phyloP scores from a whole-genome alignment of 2,797 vertebrate species.

The Megaceryle alcyon region DNA sequence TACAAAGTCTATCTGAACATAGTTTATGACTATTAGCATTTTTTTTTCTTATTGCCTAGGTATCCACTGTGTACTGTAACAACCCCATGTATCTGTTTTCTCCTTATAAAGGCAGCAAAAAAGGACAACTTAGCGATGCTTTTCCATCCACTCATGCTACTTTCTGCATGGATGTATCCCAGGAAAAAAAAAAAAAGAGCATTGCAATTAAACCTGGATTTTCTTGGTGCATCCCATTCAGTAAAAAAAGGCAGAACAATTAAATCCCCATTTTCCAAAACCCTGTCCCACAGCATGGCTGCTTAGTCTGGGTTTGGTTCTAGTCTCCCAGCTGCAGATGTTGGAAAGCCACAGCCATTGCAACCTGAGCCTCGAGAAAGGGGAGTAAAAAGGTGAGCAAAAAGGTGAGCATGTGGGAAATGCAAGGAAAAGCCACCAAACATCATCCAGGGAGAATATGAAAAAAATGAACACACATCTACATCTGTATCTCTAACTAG shows the following conservation, averaged over 20 bases:
- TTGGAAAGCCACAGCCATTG: neutral
- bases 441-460: neutral
- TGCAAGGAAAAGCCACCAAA: neutral
- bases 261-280: neutral
- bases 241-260: neutral
- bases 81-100: neutral
- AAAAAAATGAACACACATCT: neutral
- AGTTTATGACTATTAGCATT: neutral
- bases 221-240: neutral
- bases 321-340: neutral
- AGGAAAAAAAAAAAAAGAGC: accelerated
- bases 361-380: neutral
- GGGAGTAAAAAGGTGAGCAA: accelerated
- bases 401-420: accelerated
- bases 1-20: neutral
- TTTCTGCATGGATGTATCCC: neutral
- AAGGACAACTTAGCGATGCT: neutral
- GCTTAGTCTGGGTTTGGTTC: neutral
- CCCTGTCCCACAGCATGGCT: accelerated
- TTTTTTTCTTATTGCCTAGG: neutral
- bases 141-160: accelerated
- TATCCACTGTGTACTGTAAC: neutral
- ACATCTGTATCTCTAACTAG: neutral
- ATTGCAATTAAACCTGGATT: neutral
- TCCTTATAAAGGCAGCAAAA: neutral